Base-by-base conservation (phyloP, 2,113 vertebrate species). In the Forbesichthys papilliferus region DNA sequence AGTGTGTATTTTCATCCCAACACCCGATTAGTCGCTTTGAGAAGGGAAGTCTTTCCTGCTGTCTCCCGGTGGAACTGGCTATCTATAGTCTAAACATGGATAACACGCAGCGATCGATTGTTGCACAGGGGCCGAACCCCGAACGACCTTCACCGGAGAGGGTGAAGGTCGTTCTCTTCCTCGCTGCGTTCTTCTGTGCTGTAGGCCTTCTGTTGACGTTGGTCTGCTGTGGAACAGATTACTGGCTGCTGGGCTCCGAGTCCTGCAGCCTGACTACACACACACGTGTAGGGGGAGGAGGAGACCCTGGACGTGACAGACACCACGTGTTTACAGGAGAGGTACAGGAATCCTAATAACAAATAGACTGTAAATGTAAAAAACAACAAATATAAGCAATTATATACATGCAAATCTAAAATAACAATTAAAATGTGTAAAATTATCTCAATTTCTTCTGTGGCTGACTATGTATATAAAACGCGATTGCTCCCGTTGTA, bases 221-320 rank as follows among this genome's bases (percentile, higher is more conserved):
- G 83, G 85, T 94, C 70, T 91, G 94, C 5, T 94, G 95, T 75
- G 94, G 94, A 80, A 94, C 94, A 1, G 94, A 95, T 84, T 95
- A 95, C 63, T 96, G 95, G 95, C 93, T 95, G 76, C 90, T 95
- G 47, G 93, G 80, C 46, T 93, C 89, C 5, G 94, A 95, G 91
- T 91, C 70, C 10, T 95, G 95, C 81, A 72, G 82, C 71, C 85
- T 89, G 74, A 72, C 18, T 42, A 66, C 16, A 73, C 33, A 46
- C 56, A 20, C 56, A 12, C 8, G 12, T 27, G 20, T 20, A 11
- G 36, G 36, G 51, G 51, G 51, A n/a, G 51, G 9, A 5, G 36
- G 0, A 5, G 7, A 42, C 7, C 7, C 0, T 42, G 36, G 36
- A 5, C 36, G 36, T 42, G 7, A 8, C 16, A 16, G 14, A 9